Evolutionary conservation across 2,797 vertebrate species (phyloP), one percentile per base, ranked within the genome.

Genomic region (Acrossocheilus fasciatus): DNA sequence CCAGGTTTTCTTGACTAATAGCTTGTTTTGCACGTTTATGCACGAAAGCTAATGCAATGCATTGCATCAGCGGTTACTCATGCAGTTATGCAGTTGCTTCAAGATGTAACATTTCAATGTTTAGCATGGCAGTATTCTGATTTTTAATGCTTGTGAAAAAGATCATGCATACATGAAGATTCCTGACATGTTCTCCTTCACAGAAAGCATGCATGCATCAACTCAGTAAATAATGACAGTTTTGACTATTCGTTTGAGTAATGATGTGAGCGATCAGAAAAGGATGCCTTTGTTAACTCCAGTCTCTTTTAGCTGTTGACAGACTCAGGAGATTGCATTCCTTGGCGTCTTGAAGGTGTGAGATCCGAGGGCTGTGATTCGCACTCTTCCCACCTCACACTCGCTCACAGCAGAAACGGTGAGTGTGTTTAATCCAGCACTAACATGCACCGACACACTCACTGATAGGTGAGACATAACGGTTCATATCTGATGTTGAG

Each of bases 361-460:
- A 70, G 43, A 81, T 81, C n/a, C 6, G 62, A 36, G 43, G 43
- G 45, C 62, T 81, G 79, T 50, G 79, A 81, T 70, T 82, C 47
- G 2, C 66, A 70, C 66, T 23, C 72, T 47, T 81, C 59, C 59
- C 57, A 66, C 59, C 57, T 81, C 78, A 12, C 78, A 43, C 68
- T 43, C 69, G 41, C 68, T 41, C 68, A 11, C 70, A 45, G 43
- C n/a, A 36, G 26, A 8, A 52, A 64, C 26, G 26, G 15, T 57
- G 30, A 72, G 47, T 36, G 66, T 50, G 26, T 82, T 54, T 41
- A 82, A 70, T 23, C 41, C 14, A 30, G 14, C 10, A 8, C 70
- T 20, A 26, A 78, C 26, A 54, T 57, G 76, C 23, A 20, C 50
- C 15, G n/a, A 57, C 30, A 64, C 57, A n/a, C 57, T 26, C 57